Conservation (phyloP, 2,113 vertebrate species). For the Lagopus leucura region DNA sequence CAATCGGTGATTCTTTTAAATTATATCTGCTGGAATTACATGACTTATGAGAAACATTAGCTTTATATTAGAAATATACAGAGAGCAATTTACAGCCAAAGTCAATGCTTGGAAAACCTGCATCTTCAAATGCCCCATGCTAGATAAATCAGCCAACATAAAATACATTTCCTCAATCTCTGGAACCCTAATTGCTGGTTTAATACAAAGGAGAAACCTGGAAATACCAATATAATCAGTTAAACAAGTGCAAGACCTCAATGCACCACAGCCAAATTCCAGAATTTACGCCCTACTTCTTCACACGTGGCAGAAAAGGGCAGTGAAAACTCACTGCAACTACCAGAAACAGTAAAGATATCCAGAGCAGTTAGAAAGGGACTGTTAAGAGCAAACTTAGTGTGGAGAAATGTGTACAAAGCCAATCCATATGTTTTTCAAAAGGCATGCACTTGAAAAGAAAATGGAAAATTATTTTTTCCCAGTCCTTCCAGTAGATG, state of each 20-base stretch:
- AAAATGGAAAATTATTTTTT: not conserved
- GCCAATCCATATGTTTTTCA: not conserved
- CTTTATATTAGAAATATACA: not conserved
- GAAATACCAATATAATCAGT: not conserved
- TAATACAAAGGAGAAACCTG: not conserved
- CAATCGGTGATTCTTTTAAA: not conserved
- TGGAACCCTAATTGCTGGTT: not conserved
- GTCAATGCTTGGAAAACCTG: not conserved
- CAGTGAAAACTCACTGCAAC: not conserved
- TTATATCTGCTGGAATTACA: not conserved
- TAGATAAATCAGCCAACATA: not conserved
- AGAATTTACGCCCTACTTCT: not conserved
- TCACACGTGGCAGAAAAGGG: not conserved
- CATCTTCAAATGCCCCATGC: not conserved
- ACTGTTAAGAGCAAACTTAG: not conserved
- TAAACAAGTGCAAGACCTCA: not conserved
- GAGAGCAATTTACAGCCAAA: not conserved
- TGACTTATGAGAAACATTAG: not conserved
- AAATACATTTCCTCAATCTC: not conserved
- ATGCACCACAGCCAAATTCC: fast-evolving
- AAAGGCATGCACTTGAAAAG: not conserved
- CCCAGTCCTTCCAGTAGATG: not conserved
- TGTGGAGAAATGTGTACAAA: fast-evolving
- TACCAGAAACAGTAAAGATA: not conserved
- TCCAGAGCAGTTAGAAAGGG: not conserved